Evolutionary conservation across 2,113 vertebrate genomes (phyloP), one percentile per base, ranked within the genome.

Genomic region (Poicephalus meyeri): DNA sequence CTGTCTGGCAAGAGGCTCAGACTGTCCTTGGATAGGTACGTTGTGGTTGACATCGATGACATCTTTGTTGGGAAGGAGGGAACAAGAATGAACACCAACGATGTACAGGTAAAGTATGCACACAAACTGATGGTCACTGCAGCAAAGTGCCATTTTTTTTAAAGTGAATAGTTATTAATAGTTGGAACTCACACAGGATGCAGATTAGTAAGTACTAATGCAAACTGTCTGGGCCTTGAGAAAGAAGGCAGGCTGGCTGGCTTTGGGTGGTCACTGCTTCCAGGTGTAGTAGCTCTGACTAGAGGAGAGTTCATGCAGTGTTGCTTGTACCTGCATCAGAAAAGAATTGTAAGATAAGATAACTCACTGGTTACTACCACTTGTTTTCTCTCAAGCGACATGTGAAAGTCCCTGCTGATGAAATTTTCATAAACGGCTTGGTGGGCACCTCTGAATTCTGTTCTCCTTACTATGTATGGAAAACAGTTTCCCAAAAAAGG

Each of bases 61-160:
- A 98, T 98, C 96, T 98, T 98, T 95, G 98, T 98, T 86, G 98
- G 98, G 61, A 98, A 98, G 92, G 98, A 98, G 41, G 98, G 98
- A 71, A 98, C 98, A 5, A 98, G 98, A 44, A 98, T 98, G 98
- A 98, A 98, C 86, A 96, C 95, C 94, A 97, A 97, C 33, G 98
- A 98, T 37, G 98, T 98, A 12, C 98, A 98, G 98, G 98, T 98
- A 98, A 91, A 82, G 86, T 95, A 77, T 46, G 20, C 42, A 37
- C 73, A 58, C 35, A 69, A 42, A 66, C 4, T 82, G 31, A 46
- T 13, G 25, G 28, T 76, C 14, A 0, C 63, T 91, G 16, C 31
- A 74, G 31, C 56, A 21, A 78, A 80, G n/a, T 50, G 29, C 26
- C 5, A 0, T 13, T 37, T 35, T 49, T 58, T 49, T 78, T 37